phyloP scores from a whole-genome alignment of 2,113 vertebrate species.

The Phrynocephalus versicolor region DNA sequence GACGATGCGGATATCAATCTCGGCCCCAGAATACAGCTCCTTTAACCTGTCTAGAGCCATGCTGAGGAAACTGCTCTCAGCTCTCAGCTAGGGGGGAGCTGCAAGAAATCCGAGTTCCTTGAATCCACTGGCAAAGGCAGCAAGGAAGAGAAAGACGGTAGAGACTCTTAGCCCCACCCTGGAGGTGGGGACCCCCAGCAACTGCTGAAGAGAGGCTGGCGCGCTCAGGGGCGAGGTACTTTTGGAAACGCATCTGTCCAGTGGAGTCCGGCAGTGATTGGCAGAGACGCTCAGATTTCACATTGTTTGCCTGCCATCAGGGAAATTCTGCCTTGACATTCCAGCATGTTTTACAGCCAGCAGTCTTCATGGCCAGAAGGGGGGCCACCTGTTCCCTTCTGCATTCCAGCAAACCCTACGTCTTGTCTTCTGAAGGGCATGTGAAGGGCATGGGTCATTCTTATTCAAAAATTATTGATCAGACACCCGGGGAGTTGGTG shows the following conservation, averaged over 20 bases:
- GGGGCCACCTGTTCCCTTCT: background rate
- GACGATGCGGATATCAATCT: background rate
- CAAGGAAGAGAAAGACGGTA: background rate
- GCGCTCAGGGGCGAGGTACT: background rate
- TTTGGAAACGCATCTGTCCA: background rate
- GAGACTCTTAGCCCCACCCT: conserved; percentile 23
- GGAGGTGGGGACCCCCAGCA: background rate
- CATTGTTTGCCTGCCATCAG: background rate
- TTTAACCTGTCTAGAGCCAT: conserved; percentile 23
- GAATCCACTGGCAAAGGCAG: background rate
- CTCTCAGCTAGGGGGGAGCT: background rate
- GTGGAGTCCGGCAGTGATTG: background rate
- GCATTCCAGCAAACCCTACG: background rate
- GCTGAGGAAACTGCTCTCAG: background rate
- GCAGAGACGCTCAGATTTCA: background rate
- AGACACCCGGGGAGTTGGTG: too few relatives aligned
- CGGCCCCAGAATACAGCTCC: background rate
- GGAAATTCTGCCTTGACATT: background rate
- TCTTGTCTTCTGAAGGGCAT: background rate
- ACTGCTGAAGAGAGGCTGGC: background rate
- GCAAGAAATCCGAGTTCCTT: background rate
- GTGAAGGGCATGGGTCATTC: background rate
- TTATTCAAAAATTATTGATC: background rate
- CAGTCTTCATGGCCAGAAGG: background rate
- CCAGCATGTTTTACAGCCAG: background rate